A percentile compares a stretch with the other conserved stretches of the same genome.
These are phyloP conservation scores for Chelonia mydas DNA, from an alignment of 2,797 vertebrate genomes.

Conservation along the genomic window DNA sequence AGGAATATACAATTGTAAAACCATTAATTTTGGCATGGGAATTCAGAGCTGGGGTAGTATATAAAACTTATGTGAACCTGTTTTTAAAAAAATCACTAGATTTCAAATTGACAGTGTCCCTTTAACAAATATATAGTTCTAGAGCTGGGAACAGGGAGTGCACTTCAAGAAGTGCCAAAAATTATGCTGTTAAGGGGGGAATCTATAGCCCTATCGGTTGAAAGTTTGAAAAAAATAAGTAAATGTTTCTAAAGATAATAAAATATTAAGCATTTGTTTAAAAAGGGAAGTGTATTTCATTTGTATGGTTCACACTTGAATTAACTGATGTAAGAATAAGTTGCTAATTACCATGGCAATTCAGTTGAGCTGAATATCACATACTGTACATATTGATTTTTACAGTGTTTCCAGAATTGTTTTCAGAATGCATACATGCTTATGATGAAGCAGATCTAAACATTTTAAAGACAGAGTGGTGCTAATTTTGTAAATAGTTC, in stretches of 20 bases:
- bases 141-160: neutral
- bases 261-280: constrained; percentile 26
- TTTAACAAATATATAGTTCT: neutral
- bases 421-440: neutral
- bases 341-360: neutral
- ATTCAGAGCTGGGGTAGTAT: neutral
- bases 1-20: neutral
- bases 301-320: constrained; percentile 29
- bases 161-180: constrained; percentile 35
- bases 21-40: neutral
- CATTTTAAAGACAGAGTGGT: neutral
- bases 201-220: constrained; percentile 2
- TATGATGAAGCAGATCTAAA: neutral
- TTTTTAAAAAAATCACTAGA: neutral
- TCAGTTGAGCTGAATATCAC: neutral
- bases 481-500: constrained; percentile 32
- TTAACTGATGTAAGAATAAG: constrained; percentile 53
- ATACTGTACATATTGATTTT: neutral
- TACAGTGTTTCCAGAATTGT: neutral
- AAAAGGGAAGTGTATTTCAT: constrained; percentile 37
- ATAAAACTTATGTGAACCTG: neutral
- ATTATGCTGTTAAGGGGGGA: neutral
- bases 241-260: constrained; percentile 62
- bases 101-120: neutral
- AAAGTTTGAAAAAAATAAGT: constrained; percentile 27